A percentile compares a stretch with the other conserved stretches of the same genome.
phyloP scores from a whole-genome alignment of 2,888 invertebrate species.

The Orthosia gracilis region DNA sequence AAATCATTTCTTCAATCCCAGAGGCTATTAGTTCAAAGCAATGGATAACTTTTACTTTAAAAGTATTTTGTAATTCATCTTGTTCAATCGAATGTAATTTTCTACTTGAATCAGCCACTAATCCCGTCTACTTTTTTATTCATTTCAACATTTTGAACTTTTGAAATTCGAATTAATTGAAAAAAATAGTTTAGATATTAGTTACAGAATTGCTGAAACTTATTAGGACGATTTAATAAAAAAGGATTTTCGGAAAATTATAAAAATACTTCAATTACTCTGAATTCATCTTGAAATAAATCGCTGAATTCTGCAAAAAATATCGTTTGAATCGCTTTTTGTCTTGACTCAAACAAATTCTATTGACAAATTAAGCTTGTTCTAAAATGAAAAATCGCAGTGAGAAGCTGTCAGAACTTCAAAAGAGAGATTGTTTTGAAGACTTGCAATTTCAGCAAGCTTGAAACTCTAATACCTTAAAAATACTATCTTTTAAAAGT shows the following conservation, averaged over 20 bases:
- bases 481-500: conserved; percentile 17
- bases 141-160: conserved; percentile 12
- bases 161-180: conserved; percentile 33
- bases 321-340: neutral
- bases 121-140: conserved; percentile 25
- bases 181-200: conserved; percentile 14
- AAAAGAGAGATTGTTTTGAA: neutral
- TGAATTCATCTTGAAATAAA: neutral
- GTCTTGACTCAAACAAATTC: neutral
- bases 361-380: too few relatives aligned
- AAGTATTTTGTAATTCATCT: conserved; percentile 30
- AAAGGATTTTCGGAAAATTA: conserved; percentile 1
- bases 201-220: conserved; percentile 12
- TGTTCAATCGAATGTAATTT: conserved; percentile 35
- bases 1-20: too few relatives aligned
- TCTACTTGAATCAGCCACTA: neutral
- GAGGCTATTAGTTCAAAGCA: conserved; percentile 4
- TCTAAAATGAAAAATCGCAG: too few relatives aligned
- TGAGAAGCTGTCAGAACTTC: neutral
- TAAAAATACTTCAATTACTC: neutral
- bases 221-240: conserved; percentile 14
- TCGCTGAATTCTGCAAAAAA: neutral
- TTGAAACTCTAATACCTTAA: conserved; percentile 13
- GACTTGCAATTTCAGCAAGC: conserved; percentile 1
- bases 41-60: neutral